Conservation (phyloP, 1,140 invertebrate genomes). For the Varroa destructor region DNA sequence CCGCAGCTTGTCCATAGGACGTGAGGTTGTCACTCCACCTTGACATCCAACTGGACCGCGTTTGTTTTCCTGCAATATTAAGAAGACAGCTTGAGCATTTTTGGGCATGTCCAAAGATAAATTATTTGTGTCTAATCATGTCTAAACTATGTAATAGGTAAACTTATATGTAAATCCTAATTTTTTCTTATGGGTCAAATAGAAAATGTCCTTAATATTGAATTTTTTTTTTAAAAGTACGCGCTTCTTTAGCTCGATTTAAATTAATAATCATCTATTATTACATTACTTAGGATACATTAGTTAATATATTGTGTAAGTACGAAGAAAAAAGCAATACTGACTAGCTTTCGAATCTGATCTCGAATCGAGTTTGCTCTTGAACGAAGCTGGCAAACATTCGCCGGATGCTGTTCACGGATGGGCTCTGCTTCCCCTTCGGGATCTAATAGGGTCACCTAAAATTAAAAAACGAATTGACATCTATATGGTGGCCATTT, state of each 20-base stretch:
- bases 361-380: constrained; percentile 17
- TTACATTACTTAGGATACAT: no score
- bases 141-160: not conserved
- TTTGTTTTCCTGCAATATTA: constrained; percentile 14
- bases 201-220: no score
- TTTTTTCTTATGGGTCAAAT: not conserved
- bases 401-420: constrained; percentile 20
- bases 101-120: no score
- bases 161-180: not conserved
- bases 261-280: no score
- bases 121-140: not conserved
- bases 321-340: not conserved
- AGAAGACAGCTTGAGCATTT: no score
- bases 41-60: constrained; percentile 23
- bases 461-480: not conserved
- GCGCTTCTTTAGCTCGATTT: no score
- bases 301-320: no score
- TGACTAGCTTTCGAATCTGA: constrained; percentile 26
- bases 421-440: constrained; percentile 18
- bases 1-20: constrained; percentile 65
- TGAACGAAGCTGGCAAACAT: constrained; percentile 11
- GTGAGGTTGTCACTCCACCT: constrained; percentile 32
- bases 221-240: no score
- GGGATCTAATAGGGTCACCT: constrained; percentile 24
- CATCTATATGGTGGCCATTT: no score